Evolutionary conservation across 2,113 vertebrate genomes (phyloP).

Genomic region (Panthera tigris): DNA sequence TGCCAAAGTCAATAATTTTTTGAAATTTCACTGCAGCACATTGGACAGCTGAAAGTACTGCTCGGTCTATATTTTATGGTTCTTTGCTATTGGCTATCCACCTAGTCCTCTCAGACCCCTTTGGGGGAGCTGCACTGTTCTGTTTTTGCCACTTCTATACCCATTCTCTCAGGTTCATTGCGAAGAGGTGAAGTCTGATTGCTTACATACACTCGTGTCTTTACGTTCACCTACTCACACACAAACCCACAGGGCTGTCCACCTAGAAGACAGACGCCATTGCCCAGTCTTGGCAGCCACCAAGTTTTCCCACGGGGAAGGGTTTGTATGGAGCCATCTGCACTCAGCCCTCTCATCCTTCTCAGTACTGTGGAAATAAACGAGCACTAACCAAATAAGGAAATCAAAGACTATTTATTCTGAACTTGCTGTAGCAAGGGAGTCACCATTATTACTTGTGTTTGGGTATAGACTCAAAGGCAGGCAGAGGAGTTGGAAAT

Average conservation of each 20-base stretch:
- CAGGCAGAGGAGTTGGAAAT: neutral
- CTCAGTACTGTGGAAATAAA: neutral
- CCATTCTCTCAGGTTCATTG: neutral
- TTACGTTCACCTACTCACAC: neutral
- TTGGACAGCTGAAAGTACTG: neutral
- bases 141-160: neutral
- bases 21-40: neutral
- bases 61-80: neutral
- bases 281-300: neutral
- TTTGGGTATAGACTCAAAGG: neutral
- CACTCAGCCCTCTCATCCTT: neutral
- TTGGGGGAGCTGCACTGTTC: neutral
- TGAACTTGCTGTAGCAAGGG: neutral
- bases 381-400: neutral
- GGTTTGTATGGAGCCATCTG: neutral
- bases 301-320: neutral
- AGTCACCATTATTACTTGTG: neutral
- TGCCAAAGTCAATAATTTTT: slow-evolving; percentile 33
- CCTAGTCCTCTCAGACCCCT: neutral
- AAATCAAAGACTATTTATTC: neutral
- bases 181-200: neutral
- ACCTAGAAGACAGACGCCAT: rapidly evolving
- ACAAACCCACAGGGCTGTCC: neutral
- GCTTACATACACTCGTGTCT: neutral
- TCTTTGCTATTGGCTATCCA: neutral